Conservation (phyloP, 1,140 invertebrate species). For the Drosophila teissieri region DNA sequence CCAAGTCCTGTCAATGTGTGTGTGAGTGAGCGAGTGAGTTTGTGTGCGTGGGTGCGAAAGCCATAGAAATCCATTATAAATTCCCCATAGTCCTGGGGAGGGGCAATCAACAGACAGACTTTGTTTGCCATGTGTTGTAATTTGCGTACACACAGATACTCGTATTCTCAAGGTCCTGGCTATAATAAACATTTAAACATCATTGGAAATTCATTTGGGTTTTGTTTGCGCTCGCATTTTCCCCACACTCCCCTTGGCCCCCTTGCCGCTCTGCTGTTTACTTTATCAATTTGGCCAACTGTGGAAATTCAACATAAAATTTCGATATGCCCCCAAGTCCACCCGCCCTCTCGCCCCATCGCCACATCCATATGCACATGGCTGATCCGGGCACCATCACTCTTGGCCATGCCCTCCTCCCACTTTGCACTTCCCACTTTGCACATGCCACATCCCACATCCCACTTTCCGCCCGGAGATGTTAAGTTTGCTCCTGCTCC, state of each 20-base stretch:
- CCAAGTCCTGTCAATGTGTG: not conserved
- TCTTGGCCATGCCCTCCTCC: conserved; percentile 4
- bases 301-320: conserved; percentile 50
- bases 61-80: conserved; percentile 67
- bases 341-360: not conserved
- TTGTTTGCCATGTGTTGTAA: conserved; percentile 76
- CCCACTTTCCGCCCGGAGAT: not conserved
- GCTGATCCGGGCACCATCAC: conserved; percentile 25
- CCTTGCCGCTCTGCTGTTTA: conserved; percentile 31
- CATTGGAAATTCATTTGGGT: conserved; percentile 69
- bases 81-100: conserved; percentile 57
- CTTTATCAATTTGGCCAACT: conserved; percentile 67
- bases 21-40: conserved; percentile 1
- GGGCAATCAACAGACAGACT: conserved; percentile 66
- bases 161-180: conserved; percentile 38
- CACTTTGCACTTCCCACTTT: not conserved
- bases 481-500: not conserved
- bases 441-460: not conserved
- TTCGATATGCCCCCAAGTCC: conserved; percentile 38
- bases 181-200: conserved; percentile 73
- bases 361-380: conserved; percentile 7
- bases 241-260: not conserved
- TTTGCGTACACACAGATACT: conserved; percentile 59
- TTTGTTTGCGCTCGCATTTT: conserved; percentile 27
- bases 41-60: conserved; percentile 14